Evolutionary conservation across 1,140 invertebrate species (phyloP).

Genomic region (Brachionus rubens): DNA sequence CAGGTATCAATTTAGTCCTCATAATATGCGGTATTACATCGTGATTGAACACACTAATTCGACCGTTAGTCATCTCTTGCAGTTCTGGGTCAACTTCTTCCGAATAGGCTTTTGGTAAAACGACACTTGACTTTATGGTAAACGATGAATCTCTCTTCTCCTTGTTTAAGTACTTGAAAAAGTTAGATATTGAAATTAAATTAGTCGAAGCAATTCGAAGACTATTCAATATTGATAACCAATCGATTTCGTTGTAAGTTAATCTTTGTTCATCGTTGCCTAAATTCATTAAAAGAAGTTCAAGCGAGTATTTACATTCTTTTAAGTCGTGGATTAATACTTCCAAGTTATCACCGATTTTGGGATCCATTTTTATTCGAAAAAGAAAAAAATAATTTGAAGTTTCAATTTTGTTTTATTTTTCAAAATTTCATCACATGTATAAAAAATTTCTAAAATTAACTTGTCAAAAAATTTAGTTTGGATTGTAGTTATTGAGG

Average conservation of each 20-base stretch:
- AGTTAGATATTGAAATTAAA: constrained; percentile 41
- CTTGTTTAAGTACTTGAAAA: constrained; percentile 10
- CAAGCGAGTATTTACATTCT: constrained; percentile 42
- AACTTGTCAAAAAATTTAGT: too few species aligned
- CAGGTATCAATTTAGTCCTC: constrained; percentile 37
- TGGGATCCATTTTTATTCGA: constrained; percentile 32
- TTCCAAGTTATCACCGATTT: constrained; percentile 21
- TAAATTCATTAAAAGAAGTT: constrained; percentile 3
- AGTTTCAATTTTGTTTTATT: too few species aligned
- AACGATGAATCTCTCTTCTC: constrained; percentile 9
- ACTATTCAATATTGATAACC: constrained; percentile 15
- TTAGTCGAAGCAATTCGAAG: constrained; percentile 37
- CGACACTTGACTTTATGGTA: constrained; percentile 28
- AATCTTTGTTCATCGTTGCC: constrained; percentile 11
- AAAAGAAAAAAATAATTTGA: too few species aligned
- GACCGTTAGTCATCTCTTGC: constrained; percentile 10
- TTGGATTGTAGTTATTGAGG: too few species aligned
- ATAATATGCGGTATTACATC: constrained; percentile 43
- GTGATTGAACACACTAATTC: constrained; percentile 43
- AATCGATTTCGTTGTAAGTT: constrained; percentile 5
- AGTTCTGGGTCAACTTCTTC: constrained; percentile 41
- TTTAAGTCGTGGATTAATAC: constrained; percentile 31
- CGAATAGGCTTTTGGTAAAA: constrained; percentile 27
- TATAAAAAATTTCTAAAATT: too few species aligned
- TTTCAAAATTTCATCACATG: too few species aligned